phyloP scores from a whole-genome alignment of 2,888 invertebrate species.

The Didymodactylos carnosus region DNA sequence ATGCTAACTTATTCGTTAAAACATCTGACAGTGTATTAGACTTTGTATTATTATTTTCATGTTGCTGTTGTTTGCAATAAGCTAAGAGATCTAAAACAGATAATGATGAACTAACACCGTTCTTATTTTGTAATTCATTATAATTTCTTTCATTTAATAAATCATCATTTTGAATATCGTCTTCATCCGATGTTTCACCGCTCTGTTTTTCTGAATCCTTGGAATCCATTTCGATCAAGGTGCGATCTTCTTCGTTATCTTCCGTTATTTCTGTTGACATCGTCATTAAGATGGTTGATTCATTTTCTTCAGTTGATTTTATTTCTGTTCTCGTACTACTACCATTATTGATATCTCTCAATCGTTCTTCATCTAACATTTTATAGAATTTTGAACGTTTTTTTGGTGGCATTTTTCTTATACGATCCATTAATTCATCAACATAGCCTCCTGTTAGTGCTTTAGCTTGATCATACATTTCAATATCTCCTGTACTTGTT shows the following conservation, averaged over 20 bases:
- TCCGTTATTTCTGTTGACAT: neutral
- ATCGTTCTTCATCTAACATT: neutral
- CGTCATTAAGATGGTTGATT: too few species aligned
- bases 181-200: neutral
- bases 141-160: neutral
- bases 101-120: neutral
- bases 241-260: neutral
- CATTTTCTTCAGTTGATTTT: neutral
- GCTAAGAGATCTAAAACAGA: neutral
- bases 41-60: neutral
- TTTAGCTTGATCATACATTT: neutral
- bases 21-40: neutral
- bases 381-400: neutral
- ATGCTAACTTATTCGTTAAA: neutral
- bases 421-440: neutral
- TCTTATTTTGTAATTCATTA: neutral
- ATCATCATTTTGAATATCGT: neutral
- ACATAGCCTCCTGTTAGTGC: neutral
- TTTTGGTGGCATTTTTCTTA: neutral
- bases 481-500: neutral
- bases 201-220: too few species aligned
- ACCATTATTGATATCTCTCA: neutral
- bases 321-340: neutral
- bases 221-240: neutral
- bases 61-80: neutral